Base-by-base conservation (phyloP, 2,888 invertebrate genomes). In the Agonopterix arenella region DNA sequence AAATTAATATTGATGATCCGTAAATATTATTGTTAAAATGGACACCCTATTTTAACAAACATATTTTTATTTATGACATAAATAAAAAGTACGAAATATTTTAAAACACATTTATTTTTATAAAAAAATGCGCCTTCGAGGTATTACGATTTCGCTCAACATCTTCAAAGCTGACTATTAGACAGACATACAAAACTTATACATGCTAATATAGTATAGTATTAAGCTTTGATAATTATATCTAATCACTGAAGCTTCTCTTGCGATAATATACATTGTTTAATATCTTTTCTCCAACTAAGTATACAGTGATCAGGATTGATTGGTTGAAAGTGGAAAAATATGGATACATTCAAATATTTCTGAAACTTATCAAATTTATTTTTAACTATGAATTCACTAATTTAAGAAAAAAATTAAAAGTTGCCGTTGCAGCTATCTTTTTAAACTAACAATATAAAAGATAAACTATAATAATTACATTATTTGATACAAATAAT, bases 91-190 rank as follows among this genome's bases (percentile, higher is more conserved):
- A 49, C 42, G 10, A 43, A 42, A 49, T 61, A 58, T 66, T 74
- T 78, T 69, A 46, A 55, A 66, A 76, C 74, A 83, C 76, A 83
- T 88, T 86, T 84, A 85, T 85, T 81, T 76, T 77, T 75, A 79
- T 50, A 47, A 47, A 73, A n/a, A 85, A 86, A 85, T 80, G 84
- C 83, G 73, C 68, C 73, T 72, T 68, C 64, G 63, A 61, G 66
- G 63, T 66, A 66, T 67, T 63, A 62, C 61, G 54, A 60, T 59
- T 57, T 55, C 64, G 61, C 65, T 62, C 64, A 68, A 70, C 66
- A 67, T 60, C 56, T 43, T 63, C 66, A 68, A 82, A 81, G 78
- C 81, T 65, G 71, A 73, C 72, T 28, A 28, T 28, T 28, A 78
- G 67, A 61, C 60, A 66, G 61, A 70, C 67, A 65, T 64, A 58